Conservation (phyloP, 2,113 vertebrate species). For the Salminus brasiliensis region DNA sequence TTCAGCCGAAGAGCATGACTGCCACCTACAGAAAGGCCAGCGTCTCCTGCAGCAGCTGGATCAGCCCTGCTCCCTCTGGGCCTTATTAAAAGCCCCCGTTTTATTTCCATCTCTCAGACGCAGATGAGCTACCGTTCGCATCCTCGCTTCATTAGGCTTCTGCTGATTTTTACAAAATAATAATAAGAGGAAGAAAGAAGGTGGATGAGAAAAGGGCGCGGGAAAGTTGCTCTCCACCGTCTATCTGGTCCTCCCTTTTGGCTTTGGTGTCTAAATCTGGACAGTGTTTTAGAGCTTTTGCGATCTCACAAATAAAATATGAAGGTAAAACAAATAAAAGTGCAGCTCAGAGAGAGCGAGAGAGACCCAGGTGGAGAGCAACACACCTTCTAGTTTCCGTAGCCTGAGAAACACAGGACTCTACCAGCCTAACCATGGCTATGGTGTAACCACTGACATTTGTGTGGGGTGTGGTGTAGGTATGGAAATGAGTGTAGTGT, state of each 20-base stretch:
- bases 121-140: constrained; percentile 27
- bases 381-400: too few relatives aligned
- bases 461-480: too few relatives aligned
- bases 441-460: too few relatives aligned
- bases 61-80: constrained; percentile 42
- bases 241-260: not conserved
- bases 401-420: too few relatives aligned
- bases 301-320: constrained; percentile 8
- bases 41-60: not conserved
- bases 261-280: not conserved
- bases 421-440: too few relatives aligned
- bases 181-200: not conserved
- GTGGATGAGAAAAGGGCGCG: not conserved
- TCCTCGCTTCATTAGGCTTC: constrained; percentile 44
- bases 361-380: too few relatives aligned
- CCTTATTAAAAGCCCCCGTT: constrained; percentile 48
- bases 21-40: constrained; percentile 52
- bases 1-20: constrained; percentile 40
- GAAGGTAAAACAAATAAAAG: constrained; percentile 5
- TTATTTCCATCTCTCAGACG: constrained; percentile 49
- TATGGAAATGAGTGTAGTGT: too few relatives aligned
- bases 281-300: not conserved
- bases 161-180: constrained; percentile 44
- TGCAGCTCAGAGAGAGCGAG: too few relatives aligned
- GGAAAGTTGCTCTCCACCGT: constrained; percentile 7